These are phyloP conservation scores for Papio anubis DNA, from an alignment of 2,113 vertebrate genomes.

Conservation along the genomic window DNA sequence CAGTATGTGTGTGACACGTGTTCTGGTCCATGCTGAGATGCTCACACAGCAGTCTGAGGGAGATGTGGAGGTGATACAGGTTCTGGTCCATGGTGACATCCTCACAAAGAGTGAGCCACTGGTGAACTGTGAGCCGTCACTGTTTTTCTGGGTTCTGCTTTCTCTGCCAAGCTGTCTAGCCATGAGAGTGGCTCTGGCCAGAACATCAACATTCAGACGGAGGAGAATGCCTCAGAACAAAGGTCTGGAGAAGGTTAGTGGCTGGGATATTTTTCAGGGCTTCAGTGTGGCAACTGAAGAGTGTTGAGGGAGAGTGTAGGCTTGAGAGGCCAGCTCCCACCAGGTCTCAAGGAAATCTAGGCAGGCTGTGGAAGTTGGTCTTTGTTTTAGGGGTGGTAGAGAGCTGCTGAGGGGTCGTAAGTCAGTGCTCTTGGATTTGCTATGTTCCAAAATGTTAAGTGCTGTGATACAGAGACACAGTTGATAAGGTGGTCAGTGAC, in stretches of 20 bases:
- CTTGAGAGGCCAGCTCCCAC: not conserved
- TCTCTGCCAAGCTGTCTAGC: not conserved
- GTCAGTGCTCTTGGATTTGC: not conserved
- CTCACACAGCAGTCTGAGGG: not conserved
- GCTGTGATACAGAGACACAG: not conserved
- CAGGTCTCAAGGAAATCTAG: not conserved
- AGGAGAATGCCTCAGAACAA: no score
- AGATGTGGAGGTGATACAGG: accelerated
- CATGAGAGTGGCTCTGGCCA: accelerated
- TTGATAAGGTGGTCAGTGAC: not conserved
- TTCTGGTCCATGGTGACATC: not conserved
- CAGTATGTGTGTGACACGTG: accelerated
- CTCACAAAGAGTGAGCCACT: not conserved
- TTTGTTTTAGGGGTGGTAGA: not conserved
- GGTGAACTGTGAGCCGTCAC: not conserved
- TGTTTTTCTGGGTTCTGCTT: not conserved
- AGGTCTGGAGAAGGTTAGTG: not conserved
- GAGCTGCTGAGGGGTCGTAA: not conserved
- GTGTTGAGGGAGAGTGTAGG: no score
- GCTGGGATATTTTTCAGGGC: not conserved
- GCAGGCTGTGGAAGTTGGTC: not conserved
- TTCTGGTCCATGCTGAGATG: not conserved
- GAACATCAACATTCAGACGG: not conserved
- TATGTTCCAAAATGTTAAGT: not conserved
- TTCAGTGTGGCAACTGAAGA: not conserved